These are phyloP conservation scores for Chloropsis cyanopogon DNA, from an alignment of 2,113 vertebrate genomes.

Conservation along the genomic window DNA sequence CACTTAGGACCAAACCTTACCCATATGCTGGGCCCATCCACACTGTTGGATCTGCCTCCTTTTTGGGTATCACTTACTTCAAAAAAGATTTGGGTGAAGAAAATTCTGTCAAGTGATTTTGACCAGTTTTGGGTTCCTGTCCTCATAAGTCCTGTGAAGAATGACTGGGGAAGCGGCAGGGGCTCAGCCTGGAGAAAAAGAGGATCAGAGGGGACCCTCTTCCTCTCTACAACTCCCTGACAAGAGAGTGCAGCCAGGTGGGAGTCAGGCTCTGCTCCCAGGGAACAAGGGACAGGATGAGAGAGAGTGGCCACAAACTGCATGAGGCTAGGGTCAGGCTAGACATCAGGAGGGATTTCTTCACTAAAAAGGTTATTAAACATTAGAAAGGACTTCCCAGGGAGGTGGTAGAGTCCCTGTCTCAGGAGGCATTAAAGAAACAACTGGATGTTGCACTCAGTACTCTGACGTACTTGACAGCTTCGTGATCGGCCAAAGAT, in stretches of 20 bases:
- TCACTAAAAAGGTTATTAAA: background rate
- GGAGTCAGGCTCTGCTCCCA: background rate
- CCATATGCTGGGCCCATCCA: background rate
- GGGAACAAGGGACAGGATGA: background rate
- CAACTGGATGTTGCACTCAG: accelerated
- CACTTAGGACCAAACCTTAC: background rate
- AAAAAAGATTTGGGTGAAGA: background rate
- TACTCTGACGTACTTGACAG: background rate
- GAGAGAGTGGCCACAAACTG: background rate
- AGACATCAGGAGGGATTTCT: background rate
- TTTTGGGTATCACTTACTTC: background rate
- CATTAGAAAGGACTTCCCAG: background rate
- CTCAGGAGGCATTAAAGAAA: background rate
- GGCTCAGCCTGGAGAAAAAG: background rate
- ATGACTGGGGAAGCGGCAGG: background rate
- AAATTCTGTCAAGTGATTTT: background rate
- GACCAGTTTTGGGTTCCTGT: background rate
- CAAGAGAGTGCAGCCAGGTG: background rate
- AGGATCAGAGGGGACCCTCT: background rate
- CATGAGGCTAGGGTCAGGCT: background rate
- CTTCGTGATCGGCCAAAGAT: accelerated
- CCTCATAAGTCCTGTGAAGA: background rate
- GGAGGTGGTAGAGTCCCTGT: background rate
- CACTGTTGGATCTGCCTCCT: background rate
- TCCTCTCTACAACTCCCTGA: background rate